Percentiles rank a stretch among this genome's conserved stretches.
phyloP scores from a whole-genome alignment of 1,140 invertebrate genomes.

The Paracyclopina nana region DNA sequence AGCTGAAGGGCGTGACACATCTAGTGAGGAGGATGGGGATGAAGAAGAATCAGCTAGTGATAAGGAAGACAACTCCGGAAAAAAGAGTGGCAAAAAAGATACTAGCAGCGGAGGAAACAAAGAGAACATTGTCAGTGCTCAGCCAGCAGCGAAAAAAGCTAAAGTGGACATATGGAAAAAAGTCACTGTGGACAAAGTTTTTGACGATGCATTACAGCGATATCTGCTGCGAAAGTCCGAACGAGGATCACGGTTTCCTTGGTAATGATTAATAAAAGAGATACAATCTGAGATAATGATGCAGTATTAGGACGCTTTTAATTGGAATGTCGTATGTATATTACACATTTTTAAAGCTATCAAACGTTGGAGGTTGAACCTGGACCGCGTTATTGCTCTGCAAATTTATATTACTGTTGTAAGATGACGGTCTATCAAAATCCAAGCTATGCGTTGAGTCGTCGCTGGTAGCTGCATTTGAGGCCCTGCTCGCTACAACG shows the following conservation, averaged over 20 bases:
- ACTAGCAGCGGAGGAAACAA: constrained; percentile 19
- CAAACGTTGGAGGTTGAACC: no score
- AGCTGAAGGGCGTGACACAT: constrained; percentile 15
- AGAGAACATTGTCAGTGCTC: background rate
- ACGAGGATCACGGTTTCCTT: constrained; percentile 22
- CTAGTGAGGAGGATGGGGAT: constrained; percentile 18
- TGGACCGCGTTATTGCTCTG: no score
- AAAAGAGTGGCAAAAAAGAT: constrained; percentile 18
- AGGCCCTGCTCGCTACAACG: no score
- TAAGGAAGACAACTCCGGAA: constrained; percentile 8
- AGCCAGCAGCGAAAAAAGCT: constrained; percentile 20
- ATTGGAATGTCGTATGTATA: no score
- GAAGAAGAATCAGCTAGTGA: constrained; percentile 19
- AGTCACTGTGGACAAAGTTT: constrained; percentile 52
- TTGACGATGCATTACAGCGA: constrained; percentile 51
- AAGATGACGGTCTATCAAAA: no score
- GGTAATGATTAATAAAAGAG: background rate
- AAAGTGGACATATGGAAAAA: constrained; percentile 50
- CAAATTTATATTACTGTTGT: no score
- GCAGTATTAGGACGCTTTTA: background rate
- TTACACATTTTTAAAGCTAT: no score
- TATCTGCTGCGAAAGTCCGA: constrained; percentile 52
- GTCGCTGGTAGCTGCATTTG: no score
- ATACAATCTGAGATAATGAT: background rate
- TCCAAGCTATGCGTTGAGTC: no score